Conservation (phyloP, 1,140 invertebrate species). For the Oncopeltus fasciatus region DNA sequence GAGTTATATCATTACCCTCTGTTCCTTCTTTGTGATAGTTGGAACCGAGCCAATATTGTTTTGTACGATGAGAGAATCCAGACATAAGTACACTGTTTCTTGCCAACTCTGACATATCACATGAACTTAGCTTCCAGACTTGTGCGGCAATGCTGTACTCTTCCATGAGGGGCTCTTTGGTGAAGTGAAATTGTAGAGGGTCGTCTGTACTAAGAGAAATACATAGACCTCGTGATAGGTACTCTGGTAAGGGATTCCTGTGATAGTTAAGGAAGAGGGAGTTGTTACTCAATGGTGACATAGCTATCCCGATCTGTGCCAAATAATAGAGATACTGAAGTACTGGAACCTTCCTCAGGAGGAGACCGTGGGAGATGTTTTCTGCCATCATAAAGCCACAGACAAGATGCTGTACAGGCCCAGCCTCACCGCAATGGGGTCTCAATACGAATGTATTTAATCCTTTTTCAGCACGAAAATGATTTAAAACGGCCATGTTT, state of each 20-base stretch:
- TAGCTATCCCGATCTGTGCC: conserved; percentile 89
- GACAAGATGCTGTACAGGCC: conserved; percentile 88
- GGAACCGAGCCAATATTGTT: conserved; percentile 94
- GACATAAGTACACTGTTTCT: conserved; percentile 93
- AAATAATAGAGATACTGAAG: conserved; percentile 97
- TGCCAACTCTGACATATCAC: conserved; percentile 97
- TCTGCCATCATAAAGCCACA: conserved; percentile 93
- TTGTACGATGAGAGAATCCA: conserved; percentile 90
- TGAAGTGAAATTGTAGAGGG: conserved; percentile 97
- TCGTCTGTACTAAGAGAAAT: conserved; percentile 95
- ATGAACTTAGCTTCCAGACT: conserved; percentile 94
- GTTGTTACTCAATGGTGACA: conserved; percentile 98
- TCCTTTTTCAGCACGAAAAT: conserved; percentile 81
- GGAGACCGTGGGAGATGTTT: conserved; percentile 93
- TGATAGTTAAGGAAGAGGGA: conserved; percentile 97
- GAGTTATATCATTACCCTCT: conserved; percentile 88
- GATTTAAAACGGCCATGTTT: conserved; percentile 89
- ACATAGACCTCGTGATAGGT: conserved; percentile 81
- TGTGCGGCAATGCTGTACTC: conserved; percentile 98
- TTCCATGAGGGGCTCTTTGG: conserved; percentile 98
- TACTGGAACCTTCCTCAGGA: conserved; percentile 96
- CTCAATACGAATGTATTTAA: conserved; percentile 89
- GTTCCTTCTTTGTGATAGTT: conserved; percentile 91
- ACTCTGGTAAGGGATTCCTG: conserved; percentile 93
- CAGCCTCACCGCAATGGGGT: conserved; percentile 97